Evolutionary conservation across 2,113 vertebrate genomes (phyloP).

Genomic region (Tachuris rubrigastra): DNA sequence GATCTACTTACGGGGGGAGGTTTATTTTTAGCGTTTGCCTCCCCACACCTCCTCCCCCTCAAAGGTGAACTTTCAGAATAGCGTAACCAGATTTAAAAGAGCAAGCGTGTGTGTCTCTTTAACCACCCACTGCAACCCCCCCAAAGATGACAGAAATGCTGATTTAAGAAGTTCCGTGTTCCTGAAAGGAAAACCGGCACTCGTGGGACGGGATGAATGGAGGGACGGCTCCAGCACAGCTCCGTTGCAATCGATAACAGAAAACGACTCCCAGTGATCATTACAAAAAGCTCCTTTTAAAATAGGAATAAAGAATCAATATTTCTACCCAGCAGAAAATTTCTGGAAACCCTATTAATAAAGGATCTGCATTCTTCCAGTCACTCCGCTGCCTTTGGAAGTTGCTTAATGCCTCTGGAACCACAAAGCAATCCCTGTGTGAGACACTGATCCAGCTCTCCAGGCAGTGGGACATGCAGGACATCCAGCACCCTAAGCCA

Average conservation of each 20-base stretch:
- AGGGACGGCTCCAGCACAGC: conserved; percentile 10
- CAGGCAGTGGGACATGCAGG: background rate
- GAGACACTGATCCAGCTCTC: background rate
- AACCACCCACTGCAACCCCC: background rate
- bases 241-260: background rate
- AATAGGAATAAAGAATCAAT: conserved; percentile 41
- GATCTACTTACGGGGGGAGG: conserved; percentile 62
- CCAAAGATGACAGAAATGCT: background rate
- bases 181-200: background rate
- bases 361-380: conserved; percentile 6
- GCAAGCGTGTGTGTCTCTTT: conserved; percentile 50
- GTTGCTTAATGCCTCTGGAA: background rate
- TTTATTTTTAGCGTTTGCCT: conserved; percentile 75
- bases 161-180: background rate
- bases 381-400: background rate
- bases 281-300: conserved; percentile 54
- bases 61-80: conserved; percentile 60
- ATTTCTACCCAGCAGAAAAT: conserved; percentile 35
- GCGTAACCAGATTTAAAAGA: conserved; percentile 42
- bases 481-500: background rate
- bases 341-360: conserved; percentile 15
- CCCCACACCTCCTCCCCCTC: conserved; percentile 27
- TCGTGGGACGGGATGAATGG: background rate
- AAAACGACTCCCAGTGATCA: conserved; percentile 1
- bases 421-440: fast-evolving